Percentiles rank a stretch among this genome's conserved stretches.
These are phyloP conservation scores for Aplochiton taeniatus DNA, from an alignment of 2,797 vertebrate genomes.

Conservation along the genomic window DNA sequence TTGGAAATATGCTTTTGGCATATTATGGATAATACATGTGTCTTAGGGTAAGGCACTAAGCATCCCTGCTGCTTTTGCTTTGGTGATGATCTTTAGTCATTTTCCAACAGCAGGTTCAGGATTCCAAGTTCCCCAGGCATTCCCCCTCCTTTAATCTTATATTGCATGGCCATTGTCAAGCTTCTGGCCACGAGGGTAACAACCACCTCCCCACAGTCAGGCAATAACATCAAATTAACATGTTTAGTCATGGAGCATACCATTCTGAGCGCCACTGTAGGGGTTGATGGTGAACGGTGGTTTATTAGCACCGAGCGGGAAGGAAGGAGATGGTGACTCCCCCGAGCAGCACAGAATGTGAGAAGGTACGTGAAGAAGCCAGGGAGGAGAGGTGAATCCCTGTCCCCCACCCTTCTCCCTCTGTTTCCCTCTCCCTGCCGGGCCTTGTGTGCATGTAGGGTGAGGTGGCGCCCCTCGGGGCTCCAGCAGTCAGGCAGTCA, in stretches of 20 bases:
- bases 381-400: constrained; percentile 38
- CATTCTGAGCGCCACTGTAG: constrained; percentile 20
- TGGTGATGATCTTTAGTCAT: constrained; percentile 17
- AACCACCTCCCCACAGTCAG: constrained; percentile 8
- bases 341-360: constrained; percentile 27
- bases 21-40: constrained; percentile 26
- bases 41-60: constrained; percentile 17
- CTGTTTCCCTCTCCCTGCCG: constrained; percentile 8
- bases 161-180: constrained; percentile 30
- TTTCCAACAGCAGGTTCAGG: constrained; percentile 18
- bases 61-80: constrained; percentile 1
- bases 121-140: no score
- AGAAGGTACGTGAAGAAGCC: constrained; percentile 51
- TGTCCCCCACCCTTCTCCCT: constrained; percentile 6
- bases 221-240: constrained; percentile 27
- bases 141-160: constrained; percentile 26
- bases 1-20: no score
- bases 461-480: constrained; percentile 47
- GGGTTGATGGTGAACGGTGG: constrained; percentile 25
- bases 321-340: constrained; percentile 16
- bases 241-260: constrained; percentile 43
- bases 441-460: constrained; percentile 36
- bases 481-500: constrained; percentile 70
- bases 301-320: background rate
- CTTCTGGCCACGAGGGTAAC: constrained; percentile 10